Evolutionary conservation across 2,113 vertebrate species (phyloP).

Genomic region (Phylloscopus whistleri): DNA sequence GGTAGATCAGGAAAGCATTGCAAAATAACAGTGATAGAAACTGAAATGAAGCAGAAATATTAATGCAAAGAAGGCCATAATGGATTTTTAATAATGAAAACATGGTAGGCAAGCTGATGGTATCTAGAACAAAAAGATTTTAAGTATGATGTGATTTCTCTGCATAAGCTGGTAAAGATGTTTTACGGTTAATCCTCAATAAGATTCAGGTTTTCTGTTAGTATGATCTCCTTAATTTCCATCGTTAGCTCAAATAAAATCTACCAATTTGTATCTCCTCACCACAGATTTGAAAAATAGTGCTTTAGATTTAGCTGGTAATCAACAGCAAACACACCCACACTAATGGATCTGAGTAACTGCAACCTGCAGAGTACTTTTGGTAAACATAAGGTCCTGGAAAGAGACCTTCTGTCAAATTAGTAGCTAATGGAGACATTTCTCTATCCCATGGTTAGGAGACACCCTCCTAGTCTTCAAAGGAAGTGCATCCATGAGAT

Average conservation of each 20-base stretch:
- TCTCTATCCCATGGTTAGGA: background rate
- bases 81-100: background rate
- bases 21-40: slow-evolving; percentile 35
- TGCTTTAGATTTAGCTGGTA: background rate
- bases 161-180: background rate
- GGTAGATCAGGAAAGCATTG: slow-evolving; percentile 11
- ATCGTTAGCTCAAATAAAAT: background rate
- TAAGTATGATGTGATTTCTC: background rate
- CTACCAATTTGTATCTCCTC: background rate
- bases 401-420: background rate
- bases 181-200: background rate
- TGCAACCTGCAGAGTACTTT: background rate
- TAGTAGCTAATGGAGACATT: background rate
- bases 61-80: slow-evolving; percentile 15
- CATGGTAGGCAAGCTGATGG: background rate
- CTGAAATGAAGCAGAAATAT: slow-evolving; percentile 26
- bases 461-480: background rate
- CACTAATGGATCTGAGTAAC: background rate
- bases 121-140: background rate
- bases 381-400: background rate
- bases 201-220: background rate
- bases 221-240: background rate
- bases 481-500: background rate
- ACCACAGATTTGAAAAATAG: background rate
- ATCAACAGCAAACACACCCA: background rate